Conservation (phyloP, 2,797 vertebrate genomes). For the Schizothorax lantsangensis region DNA sequence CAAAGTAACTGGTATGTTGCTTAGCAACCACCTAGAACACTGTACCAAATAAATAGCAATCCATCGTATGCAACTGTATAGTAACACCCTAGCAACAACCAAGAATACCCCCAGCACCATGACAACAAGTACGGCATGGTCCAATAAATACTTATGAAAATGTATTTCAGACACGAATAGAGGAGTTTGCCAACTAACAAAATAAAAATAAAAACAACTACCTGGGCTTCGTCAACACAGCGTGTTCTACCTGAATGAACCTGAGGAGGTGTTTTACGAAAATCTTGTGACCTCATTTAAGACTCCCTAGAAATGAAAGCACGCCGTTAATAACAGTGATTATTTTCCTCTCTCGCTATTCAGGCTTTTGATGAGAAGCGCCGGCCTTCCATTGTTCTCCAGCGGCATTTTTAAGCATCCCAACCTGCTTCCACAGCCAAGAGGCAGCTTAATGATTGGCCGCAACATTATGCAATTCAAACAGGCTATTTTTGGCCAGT, state of each 20-base stretch:
- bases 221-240: slow-evolving; percentile 11
- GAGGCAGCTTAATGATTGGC: slow-evolving; percentile 62
- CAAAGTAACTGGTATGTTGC: background rate
- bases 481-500: slow-evolving; percentile 60
- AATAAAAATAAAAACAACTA: background rate
- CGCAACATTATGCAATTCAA: slow-evolving; percentile 55
- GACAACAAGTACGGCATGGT: background rate
- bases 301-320: slow-evolving; percentile 43
- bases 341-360: slow-evolving; percentile 49
- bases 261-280: background rate
- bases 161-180: background rate
- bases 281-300: slow-evolving; percentile 46
- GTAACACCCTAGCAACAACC: background rate
- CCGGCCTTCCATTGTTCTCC: slow-evolving; percentile 55
- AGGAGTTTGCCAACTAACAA: slow-evolving; percentile 3
- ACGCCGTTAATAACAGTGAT: slow-evolving; percentile 56
- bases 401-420: slow-evolving; percentile 54
- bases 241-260: slow-evolving; percentile 26
- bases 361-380: slow-evolving; percentile 49
- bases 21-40: background rate
- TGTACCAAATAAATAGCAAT: background rate
- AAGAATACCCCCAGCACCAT: background rate
- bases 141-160: background rate
- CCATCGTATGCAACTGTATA: background rate
- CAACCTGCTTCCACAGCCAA: slow-evolving; percentile 42